Conservation (phyloP, 2,888 invertebrate species). For the Caenorhabditis doughertyi region DNA sequence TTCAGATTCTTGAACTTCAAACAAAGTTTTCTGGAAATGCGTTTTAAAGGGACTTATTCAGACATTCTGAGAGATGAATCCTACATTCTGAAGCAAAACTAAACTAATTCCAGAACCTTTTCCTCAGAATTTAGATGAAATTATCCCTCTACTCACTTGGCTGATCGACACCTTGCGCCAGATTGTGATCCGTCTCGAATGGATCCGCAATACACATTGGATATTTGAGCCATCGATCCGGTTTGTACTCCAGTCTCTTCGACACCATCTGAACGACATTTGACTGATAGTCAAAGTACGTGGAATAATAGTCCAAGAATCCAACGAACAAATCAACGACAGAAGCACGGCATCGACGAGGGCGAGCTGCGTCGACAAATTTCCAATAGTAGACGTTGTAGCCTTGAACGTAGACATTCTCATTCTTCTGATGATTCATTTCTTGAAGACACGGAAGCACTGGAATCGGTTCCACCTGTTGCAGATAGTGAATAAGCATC, state of each 20-base stretch:
- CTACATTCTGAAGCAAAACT: too few species aligned
- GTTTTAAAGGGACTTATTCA: too few species aligned
- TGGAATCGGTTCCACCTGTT: slow-evolving; percentile 84
- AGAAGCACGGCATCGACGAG: slow-evolving; percentile 37
- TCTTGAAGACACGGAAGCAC: slow-evolving; percentile 86
- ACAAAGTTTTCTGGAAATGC: too few species aligned
- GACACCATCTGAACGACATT: slow-evolving; percentile 68
- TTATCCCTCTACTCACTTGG: slow-evolving; percentile 50
- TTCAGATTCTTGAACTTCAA: too few species aligned
- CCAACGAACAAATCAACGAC: slow-evolving; percentile 72
- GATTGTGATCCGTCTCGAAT: slow-evolving; percentile 86
- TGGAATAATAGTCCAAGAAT: slow-evolving; percentile 85
- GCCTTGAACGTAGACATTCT: slow-evolving; percentile 63
- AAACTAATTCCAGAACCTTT: too few species aligned
- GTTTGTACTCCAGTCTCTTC: slow-evolving; percentile 77
- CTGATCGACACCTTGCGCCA: slow-evolving; percentile 85
- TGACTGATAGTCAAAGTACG: slow-evolving; percentile 64
- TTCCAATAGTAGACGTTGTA: slow-evolving; percentile 73
- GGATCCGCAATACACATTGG: slow-evolving; percentile 87
- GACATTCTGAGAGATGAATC: too few species aligned
- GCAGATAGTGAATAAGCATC: slow-evolving; percentile 86
- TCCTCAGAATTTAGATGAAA: background rate
- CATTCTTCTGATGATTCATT: slow-evolving; percentile 81
- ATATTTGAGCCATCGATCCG: slow-evolving; percentile 85
- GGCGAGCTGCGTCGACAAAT: slow-evolving; percentile 60